These are phyloP conservation scores for Nomada fabriciana DNA, from an alignment of 2,888 invertebrate species.

Conservation along the genomic window DNA sequence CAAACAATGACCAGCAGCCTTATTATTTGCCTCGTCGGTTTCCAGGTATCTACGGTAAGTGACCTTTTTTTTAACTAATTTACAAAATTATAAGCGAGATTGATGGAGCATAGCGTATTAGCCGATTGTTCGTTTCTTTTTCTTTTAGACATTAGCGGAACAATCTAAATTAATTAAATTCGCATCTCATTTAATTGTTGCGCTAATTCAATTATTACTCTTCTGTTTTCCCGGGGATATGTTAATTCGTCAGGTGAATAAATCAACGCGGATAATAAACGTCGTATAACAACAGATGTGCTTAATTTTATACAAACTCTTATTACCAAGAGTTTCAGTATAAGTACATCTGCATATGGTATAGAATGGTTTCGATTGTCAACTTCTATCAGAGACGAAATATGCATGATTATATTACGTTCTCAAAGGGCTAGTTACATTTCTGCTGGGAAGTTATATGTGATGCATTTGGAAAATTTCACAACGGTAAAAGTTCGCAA, in stretches of 20 bases:
- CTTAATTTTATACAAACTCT: conserved; percentile 14
- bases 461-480: conserved; percentile 76
- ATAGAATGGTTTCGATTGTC: conserved; percentile 72
- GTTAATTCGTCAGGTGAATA: conserved; percentile 69
- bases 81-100: not conserved
- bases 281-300: not conserved
- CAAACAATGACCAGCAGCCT: conserved; percentile 75
- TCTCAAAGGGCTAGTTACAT: conserved; percentile 72
- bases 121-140: not conserved
- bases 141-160: conserved; percentile 62
- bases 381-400: conserved; percentile 56
- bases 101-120: not conserved
- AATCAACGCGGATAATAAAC: conserved; percentile 12
- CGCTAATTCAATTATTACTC: conserved; percentile 75
- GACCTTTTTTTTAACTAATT: conserved; percentile 5
- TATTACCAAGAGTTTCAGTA: conserved; percentile 66
- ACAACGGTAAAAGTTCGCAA: conserved; percentile 60
- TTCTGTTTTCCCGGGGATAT: conserved; percentile 78
- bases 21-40: conserved; percentile 75
- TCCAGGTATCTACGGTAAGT: conserved; percentile 73
- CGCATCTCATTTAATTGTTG: conserved; percentile 74
- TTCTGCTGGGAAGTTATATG: conserved; percentile 76
- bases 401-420: conserved; percentile 71
- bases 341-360: conserved; percentile 68
- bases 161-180: conserved; percentile 68